phyloP scores from a whole-genome alignment of 2,113 vertebrate genomes.

The Tragelaphus strepsiceros region DNA sequence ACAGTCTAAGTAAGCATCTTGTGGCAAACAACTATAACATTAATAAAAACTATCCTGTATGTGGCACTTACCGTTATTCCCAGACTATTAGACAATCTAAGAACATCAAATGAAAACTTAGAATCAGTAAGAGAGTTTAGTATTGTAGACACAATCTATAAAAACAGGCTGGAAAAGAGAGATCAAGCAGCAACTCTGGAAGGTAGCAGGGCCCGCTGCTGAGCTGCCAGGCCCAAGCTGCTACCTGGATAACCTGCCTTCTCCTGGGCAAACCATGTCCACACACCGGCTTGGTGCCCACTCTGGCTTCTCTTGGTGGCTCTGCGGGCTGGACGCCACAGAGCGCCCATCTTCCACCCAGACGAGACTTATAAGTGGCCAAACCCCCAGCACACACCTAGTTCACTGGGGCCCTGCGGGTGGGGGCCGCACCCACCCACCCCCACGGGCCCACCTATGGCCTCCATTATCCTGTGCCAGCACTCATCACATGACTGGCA shows the following conservation, averaged over 20 bases:
- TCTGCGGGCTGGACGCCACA: not conserved
- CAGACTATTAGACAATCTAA: not conserved
- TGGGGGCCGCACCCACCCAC: not conserved
- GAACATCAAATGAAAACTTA: not conserved
- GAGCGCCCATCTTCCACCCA: not conserved
- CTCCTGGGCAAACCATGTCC: not conserved
- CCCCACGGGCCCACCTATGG: not conserved
- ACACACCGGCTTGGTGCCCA: not conserved
- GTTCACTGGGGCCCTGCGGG: not conserved
- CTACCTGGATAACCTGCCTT: not conserved
- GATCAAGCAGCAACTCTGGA: not conserved
- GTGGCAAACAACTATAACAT: not conserved
- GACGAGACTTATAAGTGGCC: not conserved
- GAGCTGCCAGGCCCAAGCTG: not conserved
- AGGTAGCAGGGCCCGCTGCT: not conserved
- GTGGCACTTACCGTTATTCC: not conserved
- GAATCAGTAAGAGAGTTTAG: not conserved
- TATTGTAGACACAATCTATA: not conserved
- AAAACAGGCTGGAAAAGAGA: not conserved
- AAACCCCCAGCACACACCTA: not conserved
- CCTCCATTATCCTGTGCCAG: not conserved
- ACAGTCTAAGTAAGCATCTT: not conserved
- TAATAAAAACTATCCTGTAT: not conserved
- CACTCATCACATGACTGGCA: not conserved
- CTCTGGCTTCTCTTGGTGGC: not conserved